These are phyloP conservation scores for Apodemia mormo DNA, from an alignment of 2,888 invertebrate species.

Conservation along the genomic window DNA sequence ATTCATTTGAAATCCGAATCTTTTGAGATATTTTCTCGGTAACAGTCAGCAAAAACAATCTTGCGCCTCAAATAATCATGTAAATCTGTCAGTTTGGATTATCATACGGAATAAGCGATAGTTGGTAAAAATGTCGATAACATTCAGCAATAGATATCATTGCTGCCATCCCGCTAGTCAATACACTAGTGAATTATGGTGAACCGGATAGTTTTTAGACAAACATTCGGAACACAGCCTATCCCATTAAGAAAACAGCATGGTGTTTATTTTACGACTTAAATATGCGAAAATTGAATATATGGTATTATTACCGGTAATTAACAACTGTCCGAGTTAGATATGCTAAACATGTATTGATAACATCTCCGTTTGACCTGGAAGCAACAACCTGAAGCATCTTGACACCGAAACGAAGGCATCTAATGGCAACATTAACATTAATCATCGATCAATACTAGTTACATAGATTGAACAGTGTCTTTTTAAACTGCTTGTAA, in stretches of 20 bases:
- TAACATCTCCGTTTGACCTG: conserved; percentile 13
- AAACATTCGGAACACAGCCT: not conserved
- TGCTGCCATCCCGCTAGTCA: no score
- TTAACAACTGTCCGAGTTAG: conserved; percentile 15
- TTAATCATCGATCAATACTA: conserved; percentile 1
- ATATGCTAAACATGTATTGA: conserved; percentile 15
- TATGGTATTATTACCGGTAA: not conserved
- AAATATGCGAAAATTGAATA: not conserved
- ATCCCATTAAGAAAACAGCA: not conserved
- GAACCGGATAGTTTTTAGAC: no score
- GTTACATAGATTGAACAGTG: not conserved
- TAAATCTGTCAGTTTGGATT: no score
- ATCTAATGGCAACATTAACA: conserved; percentile 11
- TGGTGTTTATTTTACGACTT: not conserved
- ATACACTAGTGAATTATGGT: no score
- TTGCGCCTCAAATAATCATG: no score
- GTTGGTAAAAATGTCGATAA: no score
- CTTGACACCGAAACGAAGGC: conserved; percentile 14
- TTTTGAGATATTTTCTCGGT: no score
- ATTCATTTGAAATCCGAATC: no score
- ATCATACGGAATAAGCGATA: no score
- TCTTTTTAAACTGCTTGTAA: not conserved
- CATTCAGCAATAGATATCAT: no score
- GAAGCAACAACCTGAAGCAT: conserved; percentile 7
- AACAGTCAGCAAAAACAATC: no score